A percentile compares a stretch with the other conserved stretches of the same genome.
These are phyloP conservation scores for Ochotona curzoniae DNA, from an alignment of 2,113 vertebrate species.

Conservation along the genomic window DNA sequence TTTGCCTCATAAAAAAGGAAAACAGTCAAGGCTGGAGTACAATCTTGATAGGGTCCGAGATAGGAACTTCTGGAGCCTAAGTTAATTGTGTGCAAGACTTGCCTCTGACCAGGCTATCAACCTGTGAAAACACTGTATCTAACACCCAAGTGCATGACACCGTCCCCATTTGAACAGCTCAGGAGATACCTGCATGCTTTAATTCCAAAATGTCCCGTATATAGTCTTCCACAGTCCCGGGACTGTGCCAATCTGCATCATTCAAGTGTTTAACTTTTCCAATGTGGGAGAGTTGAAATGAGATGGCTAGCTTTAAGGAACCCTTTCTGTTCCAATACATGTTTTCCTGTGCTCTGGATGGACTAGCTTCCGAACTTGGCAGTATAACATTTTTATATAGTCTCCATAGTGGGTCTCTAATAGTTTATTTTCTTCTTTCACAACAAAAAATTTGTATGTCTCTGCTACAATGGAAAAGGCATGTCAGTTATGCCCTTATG, in stretches of 20 bases:
- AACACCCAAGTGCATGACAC: neutral
- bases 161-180: neutral
- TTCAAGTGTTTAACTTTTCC: slow-evolving; percentile 8
- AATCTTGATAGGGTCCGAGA: neutral
- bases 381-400: neutral
- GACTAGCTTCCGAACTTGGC: neutral
- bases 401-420: neutral
- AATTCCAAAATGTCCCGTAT: neutral
- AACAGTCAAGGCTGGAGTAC: neutral
- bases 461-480: neutral
- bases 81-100: neutral
- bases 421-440: slow-evolving; percentile 6
- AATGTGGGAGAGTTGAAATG: neutral
- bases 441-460: neutral
- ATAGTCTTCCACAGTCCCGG: neutral
- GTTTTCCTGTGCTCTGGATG: neutral
- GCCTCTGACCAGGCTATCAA: neutral
- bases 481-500: neutral
- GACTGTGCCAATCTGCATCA: neutral
- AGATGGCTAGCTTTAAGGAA: neutral
- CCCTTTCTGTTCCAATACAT: neutral
- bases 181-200: neutral
- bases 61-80: neutral
- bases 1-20: neutral
- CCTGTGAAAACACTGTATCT: neutral